These are phyloP conservation scores for Nudaria mundana DNA, from an alignment of 2,888 invertebrate species.

Conservation along the genomic window DNA sequence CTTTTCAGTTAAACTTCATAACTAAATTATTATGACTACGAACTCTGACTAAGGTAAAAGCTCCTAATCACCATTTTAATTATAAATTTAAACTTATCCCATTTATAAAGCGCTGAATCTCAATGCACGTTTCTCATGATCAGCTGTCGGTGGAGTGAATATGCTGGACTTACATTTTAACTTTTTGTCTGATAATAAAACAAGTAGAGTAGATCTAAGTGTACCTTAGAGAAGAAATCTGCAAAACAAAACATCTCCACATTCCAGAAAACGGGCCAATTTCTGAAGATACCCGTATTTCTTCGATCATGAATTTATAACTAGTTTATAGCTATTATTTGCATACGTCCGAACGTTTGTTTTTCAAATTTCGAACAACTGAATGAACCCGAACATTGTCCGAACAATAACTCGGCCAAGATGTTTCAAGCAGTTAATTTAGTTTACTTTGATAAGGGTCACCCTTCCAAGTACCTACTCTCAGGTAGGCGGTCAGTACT, in stretches of 20 bases:
- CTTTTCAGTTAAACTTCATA: too few relatives aligned
- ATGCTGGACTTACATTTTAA: too few relatives aligned
- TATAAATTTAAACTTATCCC: too few relatives aligned
- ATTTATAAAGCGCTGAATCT: too few relatives aligned
- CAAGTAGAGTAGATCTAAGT: too few relatives aligned
- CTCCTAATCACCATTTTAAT: too few relatives aligned
- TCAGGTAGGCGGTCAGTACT: constrained; percentile 65
- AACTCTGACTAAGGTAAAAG: too few relatives aligned
- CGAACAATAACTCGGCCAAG: constrained; percentile 77
- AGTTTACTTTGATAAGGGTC: constrained; percentile 78
- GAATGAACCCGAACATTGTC: constrained; percentile 31
- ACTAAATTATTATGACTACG: too few relatives aligned
- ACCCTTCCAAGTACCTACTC: constrained; percentile 54
- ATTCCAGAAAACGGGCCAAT: background rate
- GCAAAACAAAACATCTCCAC: background rate
- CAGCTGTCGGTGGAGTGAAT: too few relatives aligned
- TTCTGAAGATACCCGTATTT: constrained; percentile 8
- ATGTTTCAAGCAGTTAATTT: constrained; percentile 77
- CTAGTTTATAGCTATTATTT: constrained; percentile 55
- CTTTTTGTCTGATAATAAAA: too few relatives aligned
- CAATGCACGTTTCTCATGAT: too few relatives aligned
- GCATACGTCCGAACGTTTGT: constrained; percentile 54
- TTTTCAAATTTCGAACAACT: constrained; percentile 65
- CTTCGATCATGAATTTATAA: constrained; percentile 19
- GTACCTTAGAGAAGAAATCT: too few relatives aligned